A percentile compares a stretch with the other conserved stretches of the same genome.
phyloP scores from a whole-genome alignment of 2,888 invertebrate species.

The Eupithecia tripunctaria region DNA sequence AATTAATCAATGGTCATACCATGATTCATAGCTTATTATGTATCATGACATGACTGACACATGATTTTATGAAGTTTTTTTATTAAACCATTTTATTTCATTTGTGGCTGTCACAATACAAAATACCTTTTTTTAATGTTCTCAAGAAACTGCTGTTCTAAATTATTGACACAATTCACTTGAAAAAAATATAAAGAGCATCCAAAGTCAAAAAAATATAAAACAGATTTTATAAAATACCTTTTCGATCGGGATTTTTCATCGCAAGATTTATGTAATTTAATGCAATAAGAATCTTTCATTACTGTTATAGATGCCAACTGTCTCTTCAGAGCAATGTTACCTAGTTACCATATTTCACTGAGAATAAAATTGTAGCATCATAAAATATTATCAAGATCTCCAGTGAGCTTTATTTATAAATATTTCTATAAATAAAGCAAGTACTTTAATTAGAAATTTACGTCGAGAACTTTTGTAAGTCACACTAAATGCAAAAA shows the following conservation, averaged over 20 bases:
- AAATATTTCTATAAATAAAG: neutral
- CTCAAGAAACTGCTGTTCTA: no score
- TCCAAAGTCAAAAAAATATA: no score
- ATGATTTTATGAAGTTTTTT: no score
- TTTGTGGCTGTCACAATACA: no score
- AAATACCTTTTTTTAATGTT: no score
- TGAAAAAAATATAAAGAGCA: no score
- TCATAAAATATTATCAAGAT: neutral
- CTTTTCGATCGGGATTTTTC: neutral
- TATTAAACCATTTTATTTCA: no score
- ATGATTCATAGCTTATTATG: no score
- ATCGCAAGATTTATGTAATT: neutral
- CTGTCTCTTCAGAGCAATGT: neutral
- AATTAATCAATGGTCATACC: no score
- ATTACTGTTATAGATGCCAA: neutral
- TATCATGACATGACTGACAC: no score
- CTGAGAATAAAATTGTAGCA: neutral
- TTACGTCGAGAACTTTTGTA: neutral
- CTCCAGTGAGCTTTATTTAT: neutral
- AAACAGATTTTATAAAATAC: no score
- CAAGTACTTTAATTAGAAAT: slow-evolving; percentile 8
- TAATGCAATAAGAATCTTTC: neutral
- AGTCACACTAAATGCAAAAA: slow-evolving; percentile 10
- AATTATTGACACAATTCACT: no score
- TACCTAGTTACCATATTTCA: neutral